Percentiles rank a stretch among this genome's conserved stretches.
phyloP scores from a whole-genome alignment of 2,113 vertebrate genomes.

The Anhinga anhinga region DNA sequence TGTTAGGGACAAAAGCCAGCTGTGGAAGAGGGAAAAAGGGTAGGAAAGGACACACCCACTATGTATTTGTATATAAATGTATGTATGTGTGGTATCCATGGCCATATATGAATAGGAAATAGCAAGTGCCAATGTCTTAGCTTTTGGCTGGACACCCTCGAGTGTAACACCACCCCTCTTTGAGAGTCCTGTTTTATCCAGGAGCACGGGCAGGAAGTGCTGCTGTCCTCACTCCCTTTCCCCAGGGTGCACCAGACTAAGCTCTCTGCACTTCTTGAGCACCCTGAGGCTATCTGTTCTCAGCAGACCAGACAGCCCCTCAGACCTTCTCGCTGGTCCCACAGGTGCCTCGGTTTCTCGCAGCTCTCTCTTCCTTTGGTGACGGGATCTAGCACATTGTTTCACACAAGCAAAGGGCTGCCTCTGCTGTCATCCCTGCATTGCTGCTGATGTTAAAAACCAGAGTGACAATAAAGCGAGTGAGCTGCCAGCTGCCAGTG shows the following conservation, averaged over 20 bases:
- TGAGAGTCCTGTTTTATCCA: too few relatives aligned
- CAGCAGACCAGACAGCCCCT: neutral
- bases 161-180: accelerated
- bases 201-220: neutral
- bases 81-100: neutral
- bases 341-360: neutral
- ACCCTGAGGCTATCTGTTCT: neutral
- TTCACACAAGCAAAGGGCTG: accelerated
- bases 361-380: neutral
- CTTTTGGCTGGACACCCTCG: neutral
- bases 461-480: neutral
- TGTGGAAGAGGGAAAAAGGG: neutral
- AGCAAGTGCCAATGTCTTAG: neutral
- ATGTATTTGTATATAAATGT: neutral
- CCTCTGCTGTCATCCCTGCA: neutral
- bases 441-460: neutral
- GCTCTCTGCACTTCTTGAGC: neutral
- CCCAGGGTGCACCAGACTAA: neutral
- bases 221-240: neutral
- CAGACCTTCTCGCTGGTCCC: neutral
- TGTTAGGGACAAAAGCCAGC: neutral
- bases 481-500: neutral
- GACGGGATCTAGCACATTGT: accelerated
- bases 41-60: neutral
- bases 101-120: neutral